Evolutionary conservation across 2,888 invertebrate species (phyloP), one percentile per base, ranked within the genome.

Genomic region (Chymomyza fuscimana): DNA sequence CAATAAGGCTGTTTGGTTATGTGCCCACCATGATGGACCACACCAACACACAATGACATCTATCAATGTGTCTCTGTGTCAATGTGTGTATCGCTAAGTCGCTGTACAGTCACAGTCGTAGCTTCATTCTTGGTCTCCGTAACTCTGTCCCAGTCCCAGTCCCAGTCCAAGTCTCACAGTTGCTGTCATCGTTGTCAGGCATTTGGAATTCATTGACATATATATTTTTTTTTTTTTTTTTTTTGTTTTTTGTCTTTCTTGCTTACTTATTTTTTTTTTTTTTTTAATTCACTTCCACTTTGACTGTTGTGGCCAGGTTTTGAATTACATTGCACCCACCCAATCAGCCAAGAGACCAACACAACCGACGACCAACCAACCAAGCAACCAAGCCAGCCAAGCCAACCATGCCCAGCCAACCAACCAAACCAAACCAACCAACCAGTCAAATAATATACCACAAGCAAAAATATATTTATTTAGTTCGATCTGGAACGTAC

Each of bases 201-300:
- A 79, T 76, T 87, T 81, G 81, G 80, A 85, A 87, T 85, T 83
- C 86, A 87, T 85, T 85, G 87, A 87, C 87, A 85, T 82, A 82
- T 84, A 84, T 77, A 67, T 69, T 62, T 36, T 36, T 52, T 12
- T 52, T 36, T 29, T 10, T 59, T 60, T 61, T 58, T 16, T 60
- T 51, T 12, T 54, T 60, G 61, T 52, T 52, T 50, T 69, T 63
- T 50, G 52, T 62, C 50, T 58, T 32, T 67, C 16, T 62, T 60
- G 65, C 52, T 76, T 61, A 54, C 46, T 70, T 61, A 54, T 59
- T 6, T 51, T 58, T 52, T 71, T 51, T 58, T 52, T 71, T 66
- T 62, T 69, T 73, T 82, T 76, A 79, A 81, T 81, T 81, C 81
- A 81, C 72, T 77, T 79, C 70, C 74, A 80, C 67, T 70, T 72